Base-by-base conservation (phyloP, 2,888 invertebrate species). In the Dasypogon diadema region DNA sequence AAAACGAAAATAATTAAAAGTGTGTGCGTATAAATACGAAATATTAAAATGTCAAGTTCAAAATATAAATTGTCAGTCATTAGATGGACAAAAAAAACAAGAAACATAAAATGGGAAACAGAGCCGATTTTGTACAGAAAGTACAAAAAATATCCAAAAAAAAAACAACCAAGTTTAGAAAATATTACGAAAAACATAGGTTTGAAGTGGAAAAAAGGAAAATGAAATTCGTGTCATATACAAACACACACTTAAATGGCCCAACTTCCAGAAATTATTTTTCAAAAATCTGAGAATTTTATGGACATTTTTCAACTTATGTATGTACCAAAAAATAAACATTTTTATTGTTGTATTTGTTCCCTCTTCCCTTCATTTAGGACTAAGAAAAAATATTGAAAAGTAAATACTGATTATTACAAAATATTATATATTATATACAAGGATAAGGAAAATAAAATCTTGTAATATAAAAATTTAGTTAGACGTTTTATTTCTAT, bases 291-390 rank as follows among this genome's bases (percentile, higher is more conserved):
- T 18, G 10, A 48, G n/a, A 54, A 34, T 34, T 54, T 54, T 14
- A 51, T 54, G 70, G 42, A 54, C 51, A 46, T 46, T 18, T 65
- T 65, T 24, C 6, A 22, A 65, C 24, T 65, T 65, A 48, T 46
- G 65, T 65, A 65, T 37, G 65, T 65, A 65, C 22, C 65, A 65
- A 46, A 65, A 46, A 22, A 63, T 26, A 37, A 70, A 54, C 48
- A 70, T 70, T 70, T 70, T 70, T 70, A 70, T 54, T 70, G 70
- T 70, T 70, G 70, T 70, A 70, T 70, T 70, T 70, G 70, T 70
- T 70, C 54, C 70, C 70, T 54, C 70, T 54, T 70, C 70, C 70
- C 70, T 54, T 70, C 70, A 70, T 30, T 70, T 54, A 54, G 70
- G 18, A 54, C 34, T 54, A 70, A 54, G 70, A 34, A 70, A 51